These are phyloP conservation scores for Tetanocera ferruginea DNA, from an alignment of 2,888 invertebrate species.

Conservation along the genomic window DNA sequence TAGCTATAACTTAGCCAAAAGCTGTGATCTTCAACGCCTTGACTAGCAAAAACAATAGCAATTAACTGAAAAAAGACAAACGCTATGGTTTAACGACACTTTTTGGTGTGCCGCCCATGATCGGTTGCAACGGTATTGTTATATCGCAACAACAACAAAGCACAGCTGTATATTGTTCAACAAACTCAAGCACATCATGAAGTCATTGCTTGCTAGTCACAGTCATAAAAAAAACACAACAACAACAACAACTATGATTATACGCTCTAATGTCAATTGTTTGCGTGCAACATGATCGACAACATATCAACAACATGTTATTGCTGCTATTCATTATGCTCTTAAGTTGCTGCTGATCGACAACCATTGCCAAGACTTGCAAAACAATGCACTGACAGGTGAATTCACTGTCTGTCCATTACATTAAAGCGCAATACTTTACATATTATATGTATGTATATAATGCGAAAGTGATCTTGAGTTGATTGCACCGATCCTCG, in stretches of 20 bases:
- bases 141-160: background rate
- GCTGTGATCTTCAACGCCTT: background rate
- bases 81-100: constrained; percentile 41
- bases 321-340: background rate
- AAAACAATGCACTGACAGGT: constrained; percentile 6
- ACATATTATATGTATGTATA: no score
- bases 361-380: background rate
- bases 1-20: background rate
- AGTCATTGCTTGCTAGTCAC: constrained; percentile 40
- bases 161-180: background rate
- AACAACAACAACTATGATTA: background rate
- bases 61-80: constrained; percentile 25
- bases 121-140: constrained; percentile 30
- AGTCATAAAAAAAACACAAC: background rate
- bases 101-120: constrained; percentile 22
- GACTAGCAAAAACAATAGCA: constrained; percentile 33
- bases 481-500: constrained; percentile 18
- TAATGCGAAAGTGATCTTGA: constrained; percentile 29
- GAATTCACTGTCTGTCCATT: background rate
- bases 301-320: background rate
- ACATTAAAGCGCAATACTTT: no score
- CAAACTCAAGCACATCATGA: constrained; percentile 36
- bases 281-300: constrained; percentile 15
- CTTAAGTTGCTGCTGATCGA: background rate
- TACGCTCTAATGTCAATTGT: constrained; percentile 17